Evolutionary conservation across 92 coral and sea anemone species (phyloP).

Genomic region (Plumapathes pennacea): DNA sequence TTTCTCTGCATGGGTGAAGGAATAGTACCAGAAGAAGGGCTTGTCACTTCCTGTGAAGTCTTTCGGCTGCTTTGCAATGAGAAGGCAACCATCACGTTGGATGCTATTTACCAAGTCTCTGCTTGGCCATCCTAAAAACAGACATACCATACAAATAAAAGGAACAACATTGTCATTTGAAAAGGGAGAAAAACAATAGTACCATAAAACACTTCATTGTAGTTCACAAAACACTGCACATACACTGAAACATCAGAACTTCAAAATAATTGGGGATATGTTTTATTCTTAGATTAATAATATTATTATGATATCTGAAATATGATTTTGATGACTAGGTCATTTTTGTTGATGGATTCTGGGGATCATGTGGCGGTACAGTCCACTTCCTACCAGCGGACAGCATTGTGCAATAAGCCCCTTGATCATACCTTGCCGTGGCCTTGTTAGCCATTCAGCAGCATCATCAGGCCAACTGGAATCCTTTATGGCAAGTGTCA

Average conservation of each 20-base stretch:
- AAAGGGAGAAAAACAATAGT: background rate
- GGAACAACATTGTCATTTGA: too few relatives aligned
- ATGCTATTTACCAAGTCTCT: conserved; percentile 21
- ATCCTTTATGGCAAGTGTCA: conserved; percentile 61
- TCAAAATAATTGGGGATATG: too few relatives aligned
- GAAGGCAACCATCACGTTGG: conserved; percentile 54
- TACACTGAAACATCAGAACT: background rate
- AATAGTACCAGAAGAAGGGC: conserved; percentile 53
- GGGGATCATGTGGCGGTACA: too few relatives aligned
- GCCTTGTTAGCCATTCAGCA: conserved; percentile 58
- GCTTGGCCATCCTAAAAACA: conserved; percentile 64
- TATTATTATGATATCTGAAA: too few relatives aligned
- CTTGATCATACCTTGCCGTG: conserved; percentile 58
- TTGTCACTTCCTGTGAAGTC: conserved; percentile 6
- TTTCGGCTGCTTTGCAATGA: conserved; percentile 73
- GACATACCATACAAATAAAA: background rate
- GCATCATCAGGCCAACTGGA: conserved; percentile 66
- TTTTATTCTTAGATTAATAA: too few relatives aligned
- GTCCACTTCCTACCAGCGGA: too few relatives aligned
- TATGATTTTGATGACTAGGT: too few relatives aligned
- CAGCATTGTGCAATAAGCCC: too few relatives aligned
- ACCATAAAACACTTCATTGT: background rate
- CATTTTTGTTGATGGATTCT: too few relatives aligned
- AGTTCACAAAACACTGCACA: background rate
- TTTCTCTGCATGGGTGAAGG: conserved; percentile 74